phyloP scores from a whole-genome alignment of 2,797 vertebrate genomes.

The Aldrovandia affinis region DNA sequence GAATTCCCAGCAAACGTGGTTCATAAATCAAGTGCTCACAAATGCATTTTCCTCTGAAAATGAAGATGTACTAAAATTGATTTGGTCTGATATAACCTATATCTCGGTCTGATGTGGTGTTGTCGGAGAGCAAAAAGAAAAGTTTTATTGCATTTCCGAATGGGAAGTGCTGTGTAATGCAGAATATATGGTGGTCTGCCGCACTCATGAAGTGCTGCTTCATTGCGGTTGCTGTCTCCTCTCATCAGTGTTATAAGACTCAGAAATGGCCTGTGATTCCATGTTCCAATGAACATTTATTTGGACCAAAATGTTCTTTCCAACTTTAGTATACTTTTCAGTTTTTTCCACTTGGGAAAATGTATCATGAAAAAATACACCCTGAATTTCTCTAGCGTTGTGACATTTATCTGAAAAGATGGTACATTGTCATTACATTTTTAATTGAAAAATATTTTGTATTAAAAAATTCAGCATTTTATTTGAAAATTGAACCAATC shows the following conservation, averaged over 20 bases:
- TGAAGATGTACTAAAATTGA: slow-evolving; percentile 69
- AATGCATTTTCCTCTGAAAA: slow-evolving; percentile 60
- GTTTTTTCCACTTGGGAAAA: slow-evolving; percentile 17
- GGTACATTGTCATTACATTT: neutral
- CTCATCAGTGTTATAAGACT: slow-evolving; percentile 57
- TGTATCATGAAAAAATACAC: neutral
- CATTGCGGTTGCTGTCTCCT: slow-evolving; percentile 54
- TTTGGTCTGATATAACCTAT: slow-evolving; percentile 64
- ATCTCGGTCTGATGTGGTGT: slow-evolving; percentile 50
- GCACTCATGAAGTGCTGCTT: slow-evolving; percentile 55
- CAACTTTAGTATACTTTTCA: slow-evolving; percentile 1
- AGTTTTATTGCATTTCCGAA: slow-evolving; percentile 58
- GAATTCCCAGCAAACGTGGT: slow-evolving; percentile 44
- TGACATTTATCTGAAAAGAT: neutral
- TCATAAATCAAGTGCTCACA: slow-evolving; percentile 59
- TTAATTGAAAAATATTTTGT: neutral
- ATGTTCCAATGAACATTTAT: slow-evolving; percentile 39
- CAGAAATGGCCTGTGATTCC: slow-evolving; percentile 47
- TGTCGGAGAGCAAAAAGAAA: slow-evolving; percentile 58
- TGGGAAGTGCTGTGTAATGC: slow-evolving; percentile 57
- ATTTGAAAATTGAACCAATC: neutral
- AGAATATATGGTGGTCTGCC: slow-evolving; percentile 55
- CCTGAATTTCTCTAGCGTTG: no score
- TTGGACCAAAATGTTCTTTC: neutral
- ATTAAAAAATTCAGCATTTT: neutral